Evolutionary conservation across 2,888 invertebrate species (phyloP).

Genomic region (Cheilosia vulpina): DNA sequence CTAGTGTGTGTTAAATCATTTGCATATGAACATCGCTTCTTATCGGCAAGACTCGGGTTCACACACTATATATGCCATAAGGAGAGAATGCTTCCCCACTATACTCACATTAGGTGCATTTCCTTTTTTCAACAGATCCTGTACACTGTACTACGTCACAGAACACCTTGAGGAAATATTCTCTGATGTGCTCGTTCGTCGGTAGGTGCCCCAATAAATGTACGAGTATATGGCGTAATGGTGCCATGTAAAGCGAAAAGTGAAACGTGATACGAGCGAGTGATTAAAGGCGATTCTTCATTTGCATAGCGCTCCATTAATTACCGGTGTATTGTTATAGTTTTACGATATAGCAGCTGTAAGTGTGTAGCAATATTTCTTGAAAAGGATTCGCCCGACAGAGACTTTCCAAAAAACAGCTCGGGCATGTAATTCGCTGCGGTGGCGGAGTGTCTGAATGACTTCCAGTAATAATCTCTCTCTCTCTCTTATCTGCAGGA

Average conservation of each 20-base stretch:
- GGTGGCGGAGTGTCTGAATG: conserved; percentile 44
- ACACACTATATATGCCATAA: background rate
- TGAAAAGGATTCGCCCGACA: background rate
- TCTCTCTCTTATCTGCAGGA: conserved; percentile 43
- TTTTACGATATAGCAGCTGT: conserved; percentile 45
- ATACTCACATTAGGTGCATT: conserved; percentile 23
- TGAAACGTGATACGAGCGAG: conserved; percentile 63
- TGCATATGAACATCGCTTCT: too few relatives aligned
- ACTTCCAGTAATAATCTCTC: conserved; percentile 52
- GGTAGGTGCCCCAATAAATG: conserved; percentile 40
- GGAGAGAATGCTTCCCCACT: background rate
- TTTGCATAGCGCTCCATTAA: conserved; percentile 74
- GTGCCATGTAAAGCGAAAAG: conserved; percentile 67
- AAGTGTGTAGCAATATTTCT: conserved; percentile 7
- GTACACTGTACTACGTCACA: background rate
- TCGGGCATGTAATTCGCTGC: conserved; percentile 58
- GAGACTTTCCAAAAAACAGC: conserved; percentile 38
- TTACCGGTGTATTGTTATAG: conserved; percentile 64
- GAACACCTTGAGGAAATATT: conserved; percentile 63
- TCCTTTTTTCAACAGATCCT: conserved; percentile 1
- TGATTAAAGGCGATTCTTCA: conserved; percentile 71
- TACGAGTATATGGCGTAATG: conserved; percentile 54
- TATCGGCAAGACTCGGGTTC: background rate
- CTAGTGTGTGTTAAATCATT: too few relatives aligned
- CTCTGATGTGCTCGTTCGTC: conserved; percentile 53